Base-by-base conservation (phyloP, 2,113 vertebrate genomes). In the Oryzias melastigma region DNA sequence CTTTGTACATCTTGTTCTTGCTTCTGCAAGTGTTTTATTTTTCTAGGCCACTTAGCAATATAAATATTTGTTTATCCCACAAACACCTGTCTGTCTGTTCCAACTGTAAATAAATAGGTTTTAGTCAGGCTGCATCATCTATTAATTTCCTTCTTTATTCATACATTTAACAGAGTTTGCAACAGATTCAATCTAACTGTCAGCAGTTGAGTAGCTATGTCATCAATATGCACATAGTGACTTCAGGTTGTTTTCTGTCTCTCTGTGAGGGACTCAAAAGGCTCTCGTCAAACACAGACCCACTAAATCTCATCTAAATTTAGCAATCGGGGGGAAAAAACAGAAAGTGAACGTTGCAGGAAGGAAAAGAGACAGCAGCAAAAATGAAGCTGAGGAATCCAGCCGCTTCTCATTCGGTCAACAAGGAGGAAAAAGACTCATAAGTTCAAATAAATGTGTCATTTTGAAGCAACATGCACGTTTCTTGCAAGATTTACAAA, bases 251-350 rank as follows among this genome's bases (percentile, higher is more conserved):
- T 68, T 75, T 76, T 58, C 16, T 77, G 35, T 35, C 61, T 14
- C 17, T 78, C 66, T 57, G 46, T 62, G 29, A 63, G 45, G 48
- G 58, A 67, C 56, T 77, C 35, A 1, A 49, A 49, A 58, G 47
- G 56, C 76, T 63, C 24, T 70, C 58, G 58, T 73, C 65, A 68
- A 84, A 80, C 42, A 71, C 67, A 59, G 40, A 67, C 14, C 17
- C 49, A 53, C 58, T 47, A 5, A 70, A 71, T 62, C 41, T 25
- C 40, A 60, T 65, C 27, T 58, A 68, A 62, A 79, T 81, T 57
- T 68, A 29, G 50, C 65, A 54, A 3, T 24, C 4, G 41, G 12
- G 8, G 12, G 49, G n/a, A 22, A 17, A 17, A 18, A 16, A 20
- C 24, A 54, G n/a, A 49, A 49, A 14, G 3, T n/a, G 53, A 59